A percentile compares a stretch with the other conserved stretches of the same genome.
Conservation (phyloP, 2,797 vertebrate genomes). For the Cichlasoma orientale region DNA sequence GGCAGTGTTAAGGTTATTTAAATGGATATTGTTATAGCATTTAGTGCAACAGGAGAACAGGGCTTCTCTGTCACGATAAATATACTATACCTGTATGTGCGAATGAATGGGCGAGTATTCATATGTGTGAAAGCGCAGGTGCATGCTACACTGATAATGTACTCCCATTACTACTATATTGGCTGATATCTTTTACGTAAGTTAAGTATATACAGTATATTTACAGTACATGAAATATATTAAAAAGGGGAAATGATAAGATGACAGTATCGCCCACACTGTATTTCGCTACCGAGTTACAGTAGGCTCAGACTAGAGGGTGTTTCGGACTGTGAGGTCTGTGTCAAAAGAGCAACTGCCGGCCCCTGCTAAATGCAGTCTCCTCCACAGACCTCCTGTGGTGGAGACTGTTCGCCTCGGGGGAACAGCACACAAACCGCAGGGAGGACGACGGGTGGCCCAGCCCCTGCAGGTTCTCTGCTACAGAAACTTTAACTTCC, state of each 20-base stretch:
- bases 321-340: not conserved
- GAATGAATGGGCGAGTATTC: conserved; percentile 30
- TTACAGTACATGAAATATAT: not conserved
- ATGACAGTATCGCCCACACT: not conserved
- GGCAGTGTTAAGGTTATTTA: conserved; percentile 9
- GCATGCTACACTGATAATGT: not conserved
- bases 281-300: not conserved
- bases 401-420: not conserved
- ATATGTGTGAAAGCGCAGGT: not conserved
- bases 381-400: not conserved
- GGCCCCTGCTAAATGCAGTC: not conserved
- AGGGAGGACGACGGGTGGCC: not conserved
- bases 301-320: not conserved
- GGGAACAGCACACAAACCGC: not conserved
- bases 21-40: conserved; percentile 37
- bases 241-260: not conserved
- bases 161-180: not conserved
- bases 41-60: conserved; percentile 42
- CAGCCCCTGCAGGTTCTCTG: not conserved
- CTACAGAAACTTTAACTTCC: not conserved
- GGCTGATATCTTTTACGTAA: not conserved
- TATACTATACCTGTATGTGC: not conserved
- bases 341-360: not conserved
- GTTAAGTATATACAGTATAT: no score
- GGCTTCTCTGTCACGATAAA: conserved; percentile 33